Conservation (phyloP, 2,113 vertebrate genomes). For the Gnathonemus longibarbis region DNA sequence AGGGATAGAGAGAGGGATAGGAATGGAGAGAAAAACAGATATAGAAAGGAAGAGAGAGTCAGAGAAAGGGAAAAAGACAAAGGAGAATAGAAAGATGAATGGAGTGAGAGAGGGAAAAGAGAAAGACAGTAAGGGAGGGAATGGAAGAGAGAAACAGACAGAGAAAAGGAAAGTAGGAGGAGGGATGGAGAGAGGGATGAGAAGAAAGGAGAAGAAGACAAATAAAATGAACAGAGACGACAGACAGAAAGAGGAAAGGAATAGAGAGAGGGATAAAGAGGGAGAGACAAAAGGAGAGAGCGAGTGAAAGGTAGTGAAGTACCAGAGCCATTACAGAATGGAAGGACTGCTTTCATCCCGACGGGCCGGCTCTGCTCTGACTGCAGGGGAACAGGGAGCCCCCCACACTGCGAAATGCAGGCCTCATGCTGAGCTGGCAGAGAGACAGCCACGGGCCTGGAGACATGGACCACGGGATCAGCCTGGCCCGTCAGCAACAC, state of each 20-base stretch:
- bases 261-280: background rate
- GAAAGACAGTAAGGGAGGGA: background rate
- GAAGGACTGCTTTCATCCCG: conserved; percentile 25
- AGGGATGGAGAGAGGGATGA: background rate
- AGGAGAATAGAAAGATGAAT: background rate
- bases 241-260: background rate
- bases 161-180: background rate
- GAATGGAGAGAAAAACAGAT: background rate
- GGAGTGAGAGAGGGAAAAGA: background rate
- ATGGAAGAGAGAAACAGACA: background rate
- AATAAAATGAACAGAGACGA: background rate
- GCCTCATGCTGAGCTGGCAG: conserved; percentile 31
- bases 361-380: conserved; percentile 57
- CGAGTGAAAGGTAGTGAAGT: background rate
- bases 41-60: background rate
- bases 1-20: background rate
- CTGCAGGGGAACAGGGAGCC: conserved; percentile 39
- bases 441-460: background rate
- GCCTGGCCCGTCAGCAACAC: background rate
- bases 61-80: background rate
- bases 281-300: background rate
- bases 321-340: background rate
- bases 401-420: conserved; percentile 31
- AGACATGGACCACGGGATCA: background rate
- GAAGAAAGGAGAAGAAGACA: background rate